Base-by-base conservation (phyloP, 2,888 invertebrate genomes). In the Prenolepis imparis region DNA sequence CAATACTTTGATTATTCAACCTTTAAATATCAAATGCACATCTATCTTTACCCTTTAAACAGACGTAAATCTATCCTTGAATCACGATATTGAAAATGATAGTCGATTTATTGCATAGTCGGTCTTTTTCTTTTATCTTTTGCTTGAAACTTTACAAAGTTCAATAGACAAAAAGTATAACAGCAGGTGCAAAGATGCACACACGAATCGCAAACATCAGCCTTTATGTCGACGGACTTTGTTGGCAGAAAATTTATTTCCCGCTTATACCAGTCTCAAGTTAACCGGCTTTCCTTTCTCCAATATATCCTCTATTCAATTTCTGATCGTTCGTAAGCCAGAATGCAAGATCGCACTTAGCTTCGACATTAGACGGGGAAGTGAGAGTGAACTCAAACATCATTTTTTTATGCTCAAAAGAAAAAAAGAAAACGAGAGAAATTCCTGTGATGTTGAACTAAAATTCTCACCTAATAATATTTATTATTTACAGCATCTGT, bases 231-330 rank as follows among this genome's bases (percentile, higher is more conserved):
- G 73, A 72, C 72, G 72, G 73, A 75, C 83, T 87, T 84, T 85
- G 77, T 82, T 70, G 83, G 77, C 84, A 59, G 85, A 83, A 87
- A 86, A 90, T 90, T 90, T 90, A 90, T 90, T 90, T 88, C 84
- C 86, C 84, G 85, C 81, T 86, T 87, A 84, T 52, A 52, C 1
- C 87, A 77, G 77, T 85, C 87, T 86, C 88, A 88, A 90, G 82
- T 90, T 87, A 88, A 84, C 87, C 84, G 52, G 48, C 18, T 77
- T 83, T 72, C 82, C 66, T 84, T 83, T 77, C 85, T 82, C 70
- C 84, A 72, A 84, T 77, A 84, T 77, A 82, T 77, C 83, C 75
- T 82, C 75, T 82, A 83, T 89, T 89, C 89, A 86, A 89, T 87
- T 87, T 87, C 86, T 87, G 86, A 89, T 87, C 87, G 84, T 86